A percentile compares a stretch with the other conserved stretches of the same genome.
Conservation (phyloP, 1,140 invertebrate genomes). For the Monochamus saltuarius region DNA sequence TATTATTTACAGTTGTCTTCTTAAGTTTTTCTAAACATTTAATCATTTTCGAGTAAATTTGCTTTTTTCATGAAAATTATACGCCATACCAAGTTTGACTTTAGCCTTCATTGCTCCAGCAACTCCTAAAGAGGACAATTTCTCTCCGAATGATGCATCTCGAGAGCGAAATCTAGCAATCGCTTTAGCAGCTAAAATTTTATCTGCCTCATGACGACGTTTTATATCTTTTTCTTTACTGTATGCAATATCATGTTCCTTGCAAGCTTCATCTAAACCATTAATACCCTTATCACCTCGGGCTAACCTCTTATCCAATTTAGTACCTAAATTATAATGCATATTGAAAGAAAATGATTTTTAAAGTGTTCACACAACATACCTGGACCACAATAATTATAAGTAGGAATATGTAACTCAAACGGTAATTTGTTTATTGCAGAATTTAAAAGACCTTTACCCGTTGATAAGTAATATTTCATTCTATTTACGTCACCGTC, state of each 20-base stretch:
- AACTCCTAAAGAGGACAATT: conserved; percentile 38
- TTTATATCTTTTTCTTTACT: conserved; percentile 28
- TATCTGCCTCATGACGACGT: conserved; percentile 46
- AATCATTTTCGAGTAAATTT: conserved; percentile 22
- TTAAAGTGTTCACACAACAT: no score
- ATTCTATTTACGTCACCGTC: no score
- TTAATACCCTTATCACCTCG: no score
- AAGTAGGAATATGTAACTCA: no score
- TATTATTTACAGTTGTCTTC: no score
- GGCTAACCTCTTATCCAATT: no score
- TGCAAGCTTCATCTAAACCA: conserved; percentile 43
- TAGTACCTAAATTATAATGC: no score
- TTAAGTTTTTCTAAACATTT: conserved; percentile 9
- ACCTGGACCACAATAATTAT: no score
- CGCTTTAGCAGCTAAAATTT: conserved; percentile 44
- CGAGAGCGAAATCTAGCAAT: conserved; percentile 44
- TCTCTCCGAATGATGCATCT: conserved; percentile 44
- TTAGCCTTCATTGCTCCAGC: conserved; percentile 46
- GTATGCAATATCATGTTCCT: conserved; percentile 48
- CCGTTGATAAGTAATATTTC: no score
- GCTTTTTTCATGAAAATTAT: conserved; percentile 26
- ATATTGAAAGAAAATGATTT: no score
- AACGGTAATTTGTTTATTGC: no score
- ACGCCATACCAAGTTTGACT: conserved; percentile 42
- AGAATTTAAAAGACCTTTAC: no score